These are phyloP conservation scores for Phalacrocorax brasilianus DNA, from an alignment of 2,113 vertebrate genomes.

Conservation along the genomic window DNA sequence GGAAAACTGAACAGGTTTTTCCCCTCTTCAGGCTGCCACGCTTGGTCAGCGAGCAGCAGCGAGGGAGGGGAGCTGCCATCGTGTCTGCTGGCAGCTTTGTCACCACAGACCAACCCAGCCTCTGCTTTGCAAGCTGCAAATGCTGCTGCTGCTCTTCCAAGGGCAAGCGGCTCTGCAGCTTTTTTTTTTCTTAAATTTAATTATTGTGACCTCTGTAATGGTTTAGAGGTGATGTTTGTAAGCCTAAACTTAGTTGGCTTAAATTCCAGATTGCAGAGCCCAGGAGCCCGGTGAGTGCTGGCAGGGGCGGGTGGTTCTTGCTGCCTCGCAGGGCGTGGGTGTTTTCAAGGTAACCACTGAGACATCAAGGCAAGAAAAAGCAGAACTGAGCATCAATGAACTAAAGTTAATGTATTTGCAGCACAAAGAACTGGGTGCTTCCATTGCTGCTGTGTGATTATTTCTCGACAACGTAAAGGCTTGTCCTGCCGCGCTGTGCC, in stretches of 20 bases:
- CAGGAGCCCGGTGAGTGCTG: neutral
- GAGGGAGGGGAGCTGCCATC: neutral
- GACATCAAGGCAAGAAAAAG: neutral
- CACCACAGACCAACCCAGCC: neutral
- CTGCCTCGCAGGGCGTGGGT: neutral
- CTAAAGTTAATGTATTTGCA: neutral
- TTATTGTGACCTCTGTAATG: neutral
- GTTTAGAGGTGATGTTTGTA: accelerated
- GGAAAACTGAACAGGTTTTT: neutral
- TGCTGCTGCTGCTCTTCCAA: neutral
- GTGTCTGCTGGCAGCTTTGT: neutral
- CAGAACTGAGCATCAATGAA: neutral
- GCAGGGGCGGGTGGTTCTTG: neutral
- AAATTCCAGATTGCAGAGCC: neutral
- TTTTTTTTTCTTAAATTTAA: neutral
- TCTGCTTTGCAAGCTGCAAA: neutral
- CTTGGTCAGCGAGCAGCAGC: neutral
- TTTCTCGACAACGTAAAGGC: accelerated
- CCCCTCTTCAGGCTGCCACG: neutral
- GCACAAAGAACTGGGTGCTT: neutral
- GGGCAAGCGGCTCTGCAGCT: neutral
- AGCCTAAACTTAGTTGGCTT: neutral
- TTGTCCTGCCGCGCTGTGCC: accelerated
- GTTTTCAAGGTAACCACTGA: neutral
- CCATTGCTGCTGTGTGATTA: accelerated